These are phyloP conservation scores for Tachystola acroxantha DNA, from an alignment of 2,888 invertebrate genomes.

Conservation along the genomic window DNA sequence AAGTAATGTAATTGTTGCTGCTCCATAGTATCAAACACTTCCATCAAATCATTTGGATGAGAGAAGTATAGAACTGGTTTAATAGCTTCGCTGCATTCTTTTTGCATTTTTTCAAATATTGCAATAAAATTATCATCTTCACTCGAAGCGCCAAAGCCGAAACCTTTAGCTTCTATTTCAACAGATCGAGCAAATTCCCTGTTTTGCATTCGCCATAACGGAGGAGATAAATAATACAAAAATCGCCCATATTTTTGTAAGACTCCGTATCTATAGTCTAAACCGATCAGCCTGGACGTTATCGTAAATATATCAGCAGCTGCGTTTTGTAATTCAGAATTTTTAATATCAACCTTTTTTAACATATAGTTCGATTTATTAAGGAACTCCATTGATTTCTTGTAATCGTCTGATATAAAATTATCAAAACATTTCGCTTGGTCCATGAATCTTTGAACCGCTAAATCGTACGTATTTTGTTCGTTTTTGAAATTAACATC, in stretches of 20 bases:
- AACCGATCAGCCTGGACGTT: slow-evolving; percentile 70
- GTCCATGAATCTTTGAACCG: slow-evolving; percentile 59
- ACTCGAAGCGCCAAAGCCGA: slow-evolving; percentile 48
- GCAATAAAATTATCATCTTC: slow-evolving; percentile 59
- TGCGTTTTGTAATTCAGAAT: slow-evolving; percentile 57
- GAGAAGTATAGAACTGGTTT: slow-evolving; percentile 78
- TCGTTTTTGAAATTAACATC: slow-evolving; percentile 76
- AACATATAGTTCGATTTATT: slow-evolving; percentile 67
- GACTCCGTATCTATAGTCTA: slow-evolving; percentile 80
- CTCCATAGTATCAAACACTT: slow-evolving; percentile 79
- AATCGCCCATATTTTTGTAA: slow-evolving; percentile 83
- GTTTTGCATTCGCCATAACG: slow-evolving; percentile 75
- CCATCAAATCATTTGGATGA: slow-evolving; percentile 71
- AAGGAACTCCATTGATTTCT: slow-evolving; percentile 76
- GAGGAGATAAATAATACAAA: slow-evolving; percentile 82
- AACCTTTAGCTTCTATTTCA: slow-evolving; percentile 65
- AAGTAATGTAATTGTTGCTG: slow-evolving; percentile 81
- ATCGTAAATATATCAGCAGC: slow-evolving; percentile 51
- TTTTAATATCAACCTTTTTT: slow-evolving; percentile 53
- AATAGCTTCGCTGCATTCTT: slow-evolving; percentile 53
- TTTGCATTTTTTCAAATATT: slow-evolving; percentile 66
- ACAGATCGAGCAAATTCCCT: slow-evolving; percentile 67
- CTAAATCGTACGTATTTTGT: slow-evolving; percentile 60
- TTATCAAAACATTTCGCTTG: slow-evolving; percentile 79
- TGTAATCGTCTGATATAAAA: slow-evolving; percentile 80